Evolutionary conservation across 1,140 invertebrate genomes (phyloP), one percentile per base, ranked within the genome.

Genomic region (Leptopilina boulardi): DNA sequence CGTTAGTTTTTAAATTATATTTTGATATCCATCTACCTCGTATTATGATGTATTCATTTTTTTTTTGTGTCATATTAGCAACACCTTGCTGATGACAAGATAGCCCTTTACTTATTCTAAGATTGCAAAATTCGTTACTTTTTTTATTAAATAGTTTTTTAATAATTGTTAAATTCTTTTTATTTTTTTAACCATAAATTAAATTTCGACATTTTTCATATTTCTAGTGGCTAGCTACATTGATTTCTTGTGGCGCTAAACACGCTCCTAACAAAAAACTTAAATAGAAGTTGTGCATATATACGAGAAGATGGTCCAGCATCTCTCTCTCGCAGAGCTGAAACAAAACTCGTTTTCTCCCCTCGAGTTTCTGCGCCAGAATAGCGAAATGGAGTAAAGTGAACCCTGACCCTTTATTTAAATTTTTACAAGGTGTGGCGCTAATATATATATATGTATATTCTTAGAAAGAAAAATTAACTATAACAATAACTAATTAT

Each of bases 351-450:
- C 23, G 59, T 66, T 66, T 51, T 73, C 47, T 26, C 42, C 44
- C 42, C 38, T 73, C 71, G 42, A 73, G 23, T 26, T 73, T 73
- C 44, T 73, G 26, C 21, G 26, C 21, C 23, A 47, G 44, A 44
- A 51, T 51, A 51, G 71, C 71, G 42, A 73, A 73, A 66, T 66
- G 59, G 59, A 66, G 59, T 66, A 66, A 66, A 66, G 15, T 66
- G 59, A 66, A 66, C 59, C 59, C 59, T 66, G 59, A 66, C 59
- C 59, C 59, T 66, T 66, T 66, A 66, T 66, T 66, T 66, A 66
- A 34, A 66, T 66, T n/a, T 30, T 5, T 26, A 30, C 11, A 66
- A 66, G 59, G 59, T 66, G 59, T 66, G 59, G 59, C 59, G 59
- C 59, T 66, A 23, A 26, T 26, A 21, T 30, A 47, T 15, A 15